Evolutionary conservation across 1,140 invertebrate species (phyloP).

Genomic region (Bradysia coprophila): DNA sequence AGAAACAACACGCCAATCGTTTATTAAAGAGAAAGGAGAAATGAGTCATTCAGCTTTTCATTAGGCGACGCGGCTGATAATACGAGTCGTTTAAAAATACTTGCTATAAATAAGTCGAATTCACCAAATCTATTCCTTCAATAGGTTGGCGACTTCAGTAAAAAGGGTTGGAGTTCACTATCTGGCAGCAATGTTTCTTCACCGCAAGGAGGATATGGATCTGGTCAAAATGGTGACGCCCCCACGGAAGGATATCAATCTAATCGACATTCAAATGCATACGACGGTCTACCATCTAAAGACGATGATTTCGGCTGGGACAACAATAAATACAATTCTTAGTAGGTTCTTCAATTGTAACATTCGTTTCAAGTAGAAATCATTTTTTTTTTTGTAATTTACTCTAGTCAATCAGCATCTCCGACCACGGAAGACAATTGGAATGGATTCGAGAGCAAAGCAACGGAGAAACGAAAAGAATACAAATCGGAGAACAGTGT

Average conservation of each 20-base stretch:
- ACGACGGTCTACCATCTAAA: conserved; percentile 3
- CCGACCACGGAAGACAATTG: conserved; percentile 4
- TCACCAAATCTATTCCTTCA: too few relatives aligned
- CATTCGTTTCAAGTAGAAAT: neutral
- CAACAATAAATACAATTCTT: conserved; percentile 2
- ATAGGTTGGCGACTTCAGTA: conserved; percentile 47
- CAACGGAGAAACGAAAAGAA: conserved; percentile 12
- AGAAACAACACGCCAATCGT: neutral
- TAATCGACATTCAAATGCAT: conserved; percentile 20
- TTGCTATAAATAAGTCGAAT: too few relatives aligned
- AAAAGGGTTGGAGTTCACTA: conserved; percentile 48
- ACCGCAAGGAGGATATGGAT: conserved; percentile 9
- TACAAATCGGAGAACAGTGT: too few relatives aligned
- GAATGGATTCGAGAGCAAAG: conserved; percentile 8
- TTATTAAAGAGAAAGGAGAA: neutral
- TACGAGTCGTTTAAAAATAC: too few relatives aligned
- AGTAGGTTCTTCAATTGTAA: conserved; percentile 1
- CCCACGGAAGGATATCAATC: conserved; percentile 7
- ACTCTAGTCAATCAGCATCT: neutral
- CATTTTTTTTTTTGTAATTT: neutral
- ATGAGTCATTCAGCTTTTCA: too few relatives aligned
- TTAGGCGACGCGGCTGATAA: too few relatives aligned
- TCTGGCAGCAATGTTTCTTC: conserved; percentile 31
- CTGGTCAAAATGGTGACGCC: conserved; percentile 13
- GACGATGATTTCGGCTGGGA: conserved; percentile 5